phyloP scores from a whole-genome alignment of 2,797 vertebrate species.

The Phataginus tetradactyla region DNA sequence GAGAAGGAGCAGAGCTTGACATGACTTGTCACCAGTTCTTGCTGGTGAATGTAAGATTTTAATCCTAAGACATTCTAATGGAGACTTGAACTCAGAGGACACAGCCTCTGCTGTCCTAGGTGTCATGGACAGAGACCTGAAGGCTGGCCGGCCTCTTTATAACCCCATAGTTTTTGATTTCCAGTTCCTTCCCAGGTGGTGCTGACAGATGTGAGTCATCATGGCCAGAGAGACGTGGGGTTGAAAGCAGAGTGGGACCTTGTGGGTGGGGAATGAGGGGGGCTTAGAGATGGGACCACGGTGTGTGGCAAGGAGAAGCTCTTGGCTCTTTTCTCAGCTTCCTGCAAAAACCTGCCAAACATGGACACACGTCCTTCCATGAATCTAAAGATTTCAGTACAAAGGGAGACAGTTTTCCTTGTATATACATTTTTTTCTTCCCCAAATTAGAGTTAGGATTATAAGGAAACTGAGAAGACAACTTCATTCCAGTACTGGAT shows the following conservation, averaged over 20 bases:
- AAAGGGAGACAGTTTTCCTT: background rate
- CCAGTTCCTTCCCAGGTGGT: background rate
- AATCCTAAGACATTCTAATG: background rate
- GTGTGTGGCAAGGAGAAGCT: background rate
- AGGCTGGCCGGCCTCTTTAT: background rate
- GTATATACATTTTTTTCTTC: background rate
- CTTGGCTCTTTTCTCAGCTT: background rate
- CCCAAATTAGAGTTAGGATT: background rate
- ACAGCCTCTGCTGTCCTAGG: background rate
- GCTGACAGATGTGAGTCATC: background rate
- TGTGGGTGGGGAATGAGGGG: background rate
- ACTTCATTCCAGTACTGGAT: background rate
- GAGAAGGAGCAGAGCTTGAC: background rate
- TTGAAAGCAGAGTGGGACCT: background rate
- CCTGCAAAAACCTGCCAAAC: background rate
- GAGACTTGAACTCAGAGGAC: background rate
- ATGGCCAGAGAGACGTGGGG: background rate
- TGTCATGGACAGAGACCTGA: background rate
- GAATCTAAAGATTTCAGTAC: background rate
- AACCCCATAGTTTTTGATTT: background rate
- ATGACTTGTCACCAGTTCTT: background rate
- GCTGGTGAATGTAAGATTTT: background rate
- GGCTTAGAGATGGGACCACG: background rate
- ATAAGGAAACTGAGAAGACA: background rate
- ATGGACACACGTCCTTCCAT: rapidly evolving